Conservation (phyloP, 1,140 invertebrate species). For the Heliconius hewitsoni region DNA sequence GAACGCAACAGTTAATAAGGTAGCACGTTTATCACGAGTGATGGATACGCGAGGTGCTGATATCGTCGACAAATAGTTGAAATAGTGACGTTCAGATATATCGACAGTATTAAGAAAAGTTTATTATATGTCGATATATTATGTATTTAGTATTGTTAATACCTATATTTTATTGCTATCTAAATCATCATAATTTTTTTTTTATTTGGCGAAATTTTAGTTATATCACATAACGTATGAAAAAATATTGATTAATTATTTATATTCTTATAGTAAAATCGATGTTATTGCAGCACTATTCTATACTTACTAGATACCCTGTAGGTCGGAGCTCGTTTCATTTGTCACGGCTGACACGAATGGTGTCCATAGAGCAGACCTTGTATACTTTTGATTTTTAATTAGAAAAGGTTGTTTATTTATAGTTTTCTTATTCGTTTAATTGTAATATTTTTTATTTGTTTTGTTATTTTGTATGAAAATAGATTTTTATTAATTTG, state of each 20-base stretch:
- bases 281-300: constrained; percentile 48
- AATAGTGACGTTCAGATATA: constrained; percentile 44
- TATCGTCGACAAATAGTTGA: constrained; percentile 72
- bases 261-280: constrained; percentile 20
- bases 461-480: not conserved
- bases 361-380: constrained; percentile 30
- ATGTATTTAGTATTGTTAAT: not conserved
- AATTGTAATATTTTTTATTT: not conserved
- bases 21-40: constrained; percentile 70
- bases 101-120: constrained; percentile 33
- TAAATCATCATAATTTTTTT: too few species aligned
- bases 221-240: not conserved
- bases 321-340: constrained; percentile 47
- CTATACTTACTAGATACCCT: not conserved
- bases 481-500: too few species aligned
- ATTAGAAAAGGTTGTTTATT: not conserved
- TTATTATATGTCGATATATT: not conserved
- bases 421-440: not conserved
- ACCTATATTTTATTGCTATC: too few species aligned
- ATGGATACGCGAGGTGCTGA: constrained; percentile 62
- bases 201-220: too few species aligned
- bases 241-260: not conserved
- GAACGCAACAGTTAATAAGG: constrained; percentile 69
- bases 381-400: constrained; percentile 19
- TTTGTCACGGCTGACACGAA: constrained; percentile 61